A percentile compares a stretch with the other conserved stretches of the same genome.
Conservation (phyloP, 35 echinoderm and acorn worm species). For the Apostichopus californicus region DNA sequence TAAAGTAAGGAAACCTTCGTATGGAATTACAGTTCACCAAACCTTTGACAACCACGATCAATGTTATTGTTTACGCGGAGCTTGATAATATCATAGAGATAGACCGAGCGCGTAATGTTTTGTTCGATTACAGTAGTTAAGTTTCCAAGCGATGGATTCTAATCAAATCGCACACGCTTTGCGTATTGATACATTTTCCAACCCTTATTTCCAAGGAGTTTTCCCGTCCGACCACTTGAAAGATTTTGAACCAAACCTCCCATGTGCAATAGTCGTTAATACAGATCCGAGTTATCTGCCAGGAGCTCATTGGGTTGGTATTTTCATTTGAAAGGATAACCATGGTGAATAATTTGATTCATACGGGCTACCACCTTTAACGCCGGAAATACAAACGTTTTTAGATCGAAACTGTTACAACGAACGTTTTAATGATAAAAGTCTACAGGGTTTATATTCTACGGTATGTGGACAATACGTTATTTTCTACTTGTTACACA, state of each 20-base stretch:
- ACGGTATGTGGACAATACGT: slow-evolving; percentile 28
- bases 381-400: not conserved
- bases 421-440: not conserved
- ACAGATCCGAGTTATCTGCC: slow-evolving; percentile 22
- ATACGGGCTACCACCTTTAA: slow-evolving; percentile 13
- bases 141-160: not conserved
- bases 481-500: slow-evolving; percentile 21
- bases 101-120: slow-evolving; percentile 54
- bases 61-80: slow-evolving; percentile 68
- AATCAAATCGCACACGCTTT: not conserved
- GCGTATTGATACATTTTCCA: not conserved
- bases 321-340: not conserved
- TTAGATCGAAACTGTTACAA: not conserved
- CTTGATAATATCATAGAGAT: slow-evolving; percentile 73
- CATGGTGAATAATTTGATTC: slow-evolving; percentile 15
- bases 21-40: slow-evolving; percentile 62
- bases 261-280: slow-evolving; percentile 17
- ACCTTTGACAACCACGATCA: slow-evolving; percentile 36
- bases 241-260: not conserved
- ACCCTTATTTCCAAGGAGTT: slow-evolving; percentile 7
- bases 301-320: slow-evolving; percentile 29
- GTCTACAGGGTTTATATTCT: not conserved
- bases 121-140: slow-evolving; percentile 62
- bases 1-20: slow-evolving; percentile 62
- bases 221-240: not conserved